Percentiles rank a stretch among this genome's conserved stretches.
Conservation (phyloP, 2,888 invertebrate species). For the Camptogramma bilineatum region DNA sequence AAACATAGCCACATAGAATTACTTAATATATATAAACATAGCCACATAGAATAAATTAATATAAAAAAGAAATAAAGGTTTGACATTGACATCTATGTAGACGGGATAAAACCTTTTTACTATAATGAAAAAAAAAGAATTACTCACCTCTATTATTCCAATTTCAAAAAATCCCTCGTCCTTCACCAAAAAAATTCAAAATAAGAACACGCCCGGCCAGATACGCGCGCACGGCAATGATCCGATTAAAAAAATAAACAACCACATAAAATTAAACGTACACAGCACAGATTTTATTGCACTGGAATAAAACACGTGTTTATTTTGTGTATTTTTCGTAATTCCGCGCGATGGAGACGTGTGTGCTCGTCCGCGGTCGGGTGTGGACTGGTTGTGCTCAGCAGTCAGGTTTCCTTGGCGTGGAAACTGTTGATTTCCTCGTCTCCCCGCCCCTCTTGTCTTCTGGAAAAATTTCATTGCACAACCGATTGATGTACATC, state of each 20-base stretch:
- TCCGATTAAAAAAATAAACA: conserved; percentile 29
- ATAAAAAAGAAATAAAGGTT: background rate
- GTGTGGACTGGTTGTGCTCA: conserved; percentile 23
- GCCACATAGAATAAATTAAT: background rate
- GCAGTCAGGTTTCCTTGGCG: conserved; percentile 23
- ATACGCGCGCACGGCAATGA: conserved; percentile 8
- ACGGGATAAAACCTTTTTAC: background rate
- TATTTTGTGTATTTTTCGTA: conserved; percentile 30
- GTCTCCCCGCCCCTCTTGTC: conserved; percentile 20
- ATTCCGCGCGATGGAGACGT: conserved; percentile 10
- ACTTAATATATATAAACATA: background rate
- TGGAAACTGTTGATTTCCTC: conserved; percentile 35
- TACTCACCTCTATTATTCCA: conserved; percentile 20
- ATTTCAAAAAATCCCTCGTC: conserved; percentile 24
- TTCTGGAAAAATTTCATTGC: conserved; percentile 36
- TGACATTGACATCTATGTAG: background rate
- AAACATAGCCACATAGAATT: background rate
- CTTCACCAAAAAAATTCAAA: conserved; percentile 26
- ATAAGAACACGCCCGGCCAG: conserved; percentile 28
- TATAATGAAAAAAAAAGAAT: conserved; percentile 3
- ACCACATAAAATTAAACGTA: conserved; percentile 34
- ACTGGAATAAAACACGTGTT: conserved; percentile 33
- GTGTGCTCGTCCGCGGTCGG: conserved; percentile 13
- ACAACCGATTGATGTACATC: conserved; percentile 23
- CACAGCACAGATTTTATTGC: conserved; percentile 35